A percentile compares a stretch with the other conserved stretches of the same genome.
Evolutionary conservation across 2,888 invertebrate species (phyloP).

Genomic region (Drosophila conformis): DNA sequence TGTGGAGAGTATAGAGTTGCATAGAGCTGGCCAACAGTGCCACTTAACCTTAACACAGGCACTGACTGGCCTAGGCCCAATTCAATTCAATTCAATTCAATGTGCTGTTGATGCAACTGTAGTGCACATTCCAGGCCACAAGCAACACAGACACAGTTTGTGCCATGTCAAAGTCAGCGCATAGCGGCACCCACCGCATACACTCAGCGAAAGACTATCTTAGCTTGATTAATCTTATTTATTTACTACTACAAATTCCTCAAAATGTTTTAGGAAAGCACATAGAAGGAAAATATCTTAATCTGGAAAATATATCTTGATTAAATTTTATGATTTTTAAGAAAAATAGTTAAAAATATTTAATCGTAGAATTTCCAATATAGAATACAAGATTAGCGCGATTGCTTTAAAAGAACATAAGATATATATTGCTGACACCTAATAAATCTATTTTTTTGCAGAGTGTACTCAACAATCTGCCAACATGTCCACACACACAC

Average conservation of each 20-base stretch:
- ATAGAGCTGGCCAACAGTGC: constrained; percentile 56
- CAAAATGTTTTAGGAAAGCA: neutral
- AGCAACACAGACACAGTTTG: constrained; percentile 59
- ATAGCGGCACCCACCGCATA: constrained; percentile 57
- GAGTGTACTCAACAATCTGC: constrained; percentile 51
- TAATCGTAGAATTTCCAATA: neutral
- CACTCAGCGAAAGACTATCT: neutral
- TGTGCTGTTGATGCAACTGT: constrained; percentile 38
- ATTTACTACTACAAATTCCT: neutral
- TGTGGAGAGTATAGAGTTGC: constrained; percentile 33
- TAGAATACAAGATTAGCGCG: neutral
- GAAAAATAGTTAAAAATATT: neutral
- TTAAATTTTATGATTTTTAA: too few species aligned
- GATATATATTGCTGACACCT: too few species aligned
- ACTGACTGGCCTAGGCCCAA: constrained; percentile 32
- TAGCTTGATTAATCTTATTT: neutral
- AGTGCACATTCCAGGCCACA: constrained; percentile 62
- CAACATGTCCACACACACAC: constrained; percentile 53
- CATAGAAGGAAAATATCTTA: neutral
- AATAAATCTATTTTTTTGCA: constrained; percentile 3
- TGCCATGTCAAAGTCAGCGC: constrained; percentile 64
- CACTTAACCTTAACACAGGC: constrained; percentile 66
- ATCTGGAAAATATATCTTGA: neutral
- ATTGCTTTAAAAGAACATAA: neutral
- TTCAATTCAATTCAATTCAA: constrained; percentile 33